Percentiles rank a stretch among this genome's conserved stretches.
Conservation (phyloP, 1,140 invertebrate species). For the Drosophila mayri region DNA sequence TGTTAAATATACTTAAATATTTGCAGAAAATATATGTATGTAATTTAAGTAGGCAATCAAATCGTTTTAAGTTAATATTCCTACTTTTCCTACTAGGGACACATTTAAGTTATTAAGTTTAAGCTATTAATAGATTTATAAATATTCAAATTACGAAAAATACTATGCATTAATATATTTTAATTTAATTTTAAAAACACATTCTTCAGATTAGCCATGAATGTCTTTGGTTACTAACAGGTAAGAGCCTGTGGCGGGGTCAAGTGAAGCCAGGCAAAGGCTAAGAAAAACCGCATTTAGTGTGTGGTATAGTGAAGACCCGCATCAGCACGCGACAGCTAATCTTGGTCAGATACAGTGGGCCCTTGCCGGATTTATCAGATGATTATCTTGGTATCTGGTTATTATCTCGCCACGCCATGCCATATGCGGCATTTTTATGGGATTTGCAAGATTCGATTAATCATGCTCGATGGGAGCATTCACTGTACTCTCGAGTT, state of each 20-base stretch:
- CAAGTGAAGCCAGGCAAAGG: constrained; percentile 15
- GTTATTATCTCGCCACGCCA: background rate
- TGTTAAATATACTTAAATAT: too few relatives aligned
- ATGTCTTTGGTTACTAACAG: background rate
- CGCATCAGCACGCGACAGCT: background rate
- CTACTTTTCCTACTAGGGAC: background rate
- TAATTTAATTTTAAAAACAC: background rate
- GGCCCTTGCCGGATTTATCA: background rate
- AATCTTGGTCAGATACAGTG: background rate
- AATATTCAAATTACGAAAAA: background rate
- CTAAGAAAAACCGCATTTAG: constrained; percentile 2
- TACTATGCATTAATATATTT: too few relatives aligned
- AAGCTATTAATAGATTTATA: too few relatives aligned
- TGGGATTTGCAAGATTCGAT: background rate
- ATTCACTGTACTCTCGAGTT: constrained; percentile 8
- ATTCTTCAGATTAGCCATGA: background rate
- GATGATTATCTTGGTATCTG: background rate
- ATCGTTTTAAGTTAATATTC: background rate
- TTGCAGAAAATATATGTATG: background rate
- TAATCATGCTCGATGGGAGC: background rate
- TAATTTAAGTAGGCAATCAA: background rate
- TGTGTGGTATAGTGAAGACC: constrained; percentile 7
- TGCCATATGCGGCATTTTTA: background rate
- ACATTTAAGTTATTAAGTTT: background rate
- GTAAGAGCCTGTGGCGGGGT: background rate